Conservation (phyloP, 2,797 vertebrate species). For the Cynopterus sphinx region DNA sequence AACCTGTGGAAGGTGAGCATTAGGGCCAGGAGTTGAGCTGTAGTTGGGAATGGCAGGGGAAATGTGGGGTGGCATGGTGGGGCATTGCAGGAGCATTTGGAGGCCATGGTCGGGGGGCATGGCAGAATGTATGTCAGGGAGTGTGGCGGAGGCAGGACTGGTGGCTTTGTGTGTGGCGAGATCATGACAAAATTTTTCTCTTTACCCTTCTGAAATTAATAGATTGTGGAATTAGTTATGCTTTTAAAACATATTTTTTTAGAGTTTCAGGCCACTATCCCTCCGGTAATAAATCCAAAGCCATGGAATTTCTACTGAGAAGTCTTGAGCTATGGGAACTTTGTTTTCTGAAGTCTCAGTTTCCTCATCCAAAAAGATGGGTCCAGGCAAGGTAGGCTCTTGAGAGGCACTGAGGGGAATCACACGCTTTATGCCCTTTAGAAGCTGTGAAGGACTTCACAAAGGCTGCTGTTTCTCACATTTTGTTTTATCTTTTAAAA, state of each 20-base stretch:
- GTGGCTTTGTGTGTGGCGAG: background rate
- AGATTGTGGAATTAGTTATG: background rate
- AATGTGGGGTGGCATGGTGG: background rate
- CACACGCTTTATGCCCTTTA: background rate
- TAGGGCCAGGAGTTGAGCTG: background rate
- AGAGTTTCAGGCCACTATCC: background rate
- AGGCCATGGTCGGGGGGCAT: background rate
- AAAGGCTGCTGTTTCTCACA: constrained; percentile 16
- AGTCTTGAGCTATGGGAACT: background rate
- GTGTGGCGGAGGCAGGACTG: background rate
- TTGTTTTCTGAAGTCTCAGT: background rate
- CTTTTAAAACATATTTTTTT: background rate
- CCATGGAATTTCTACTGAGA: background rate
- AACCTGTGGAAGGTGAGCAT: background rate
- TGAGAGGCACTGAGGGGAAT: background rate
- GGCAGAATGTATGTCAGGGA: background rate
- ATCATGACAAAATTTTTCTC: background rate
- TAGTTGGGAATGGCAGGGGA: background rate
- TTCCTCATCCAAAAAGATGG: constrained; percentile 11
- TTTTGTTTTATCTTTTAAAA: constrained; percentile 44
- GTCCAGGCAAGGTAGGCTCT: background rate
- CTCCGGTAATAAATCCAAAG: background rate
- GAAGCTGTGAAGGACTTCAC: background rate
- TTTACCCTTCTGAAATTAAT: background rate
- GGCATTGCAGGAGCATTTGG: background rate